phyloP scores from a whole-genome alignment of 2,113 vertebrate species.

The Corapipo altera region DNA sequence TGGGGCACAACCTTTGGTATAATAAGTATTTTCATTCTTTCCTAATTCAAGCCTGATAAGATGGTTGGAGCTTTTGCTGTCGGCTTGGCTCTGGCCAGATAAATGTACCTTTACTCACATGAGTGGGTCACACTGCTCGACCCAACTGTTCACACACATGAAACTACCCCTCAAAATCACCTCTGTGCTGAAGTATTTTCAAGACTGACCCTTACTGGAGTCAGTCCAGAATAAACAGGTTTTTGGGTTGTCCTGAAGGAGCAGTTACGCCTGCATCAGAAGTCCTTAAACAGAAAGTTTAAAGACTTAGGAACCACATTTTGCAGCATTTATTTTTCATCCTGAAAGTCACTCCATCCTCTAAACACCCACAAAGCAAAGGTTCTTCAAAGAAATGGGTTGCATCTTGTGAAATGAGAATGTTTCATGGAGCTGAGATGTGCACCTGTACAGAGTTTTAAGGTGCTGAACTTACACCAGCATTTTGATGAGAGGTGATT shows the following conservation, averaged over 20 bases:
- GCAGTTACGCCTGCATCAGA: background rate
- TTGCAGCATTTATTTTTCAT: background rate
- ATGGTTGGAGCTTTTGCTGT: background rate
- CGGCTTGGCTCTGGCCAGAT: background rate
- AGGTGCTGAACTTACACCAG: background rate
- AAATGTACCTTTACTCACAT: rapidly evolving
- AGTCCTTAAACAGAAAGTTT: background rate
- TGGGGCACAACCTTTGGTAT: background rate
- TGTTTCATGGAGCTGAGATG: background rate
- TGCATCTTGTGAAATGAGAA: background rate
- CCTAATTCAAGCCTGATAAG: background rate
- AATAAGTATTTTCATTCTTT: background rate
- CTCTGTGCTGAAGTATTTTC: background rate
- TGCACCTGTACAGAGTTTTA: background rate
- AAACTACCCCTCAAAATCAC: background rate
- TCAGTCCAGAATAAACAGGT: background rate
- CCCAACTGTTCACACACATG: background rate
- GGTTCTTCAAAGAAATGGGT: background rate
- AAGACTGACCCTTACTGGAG: background rate
- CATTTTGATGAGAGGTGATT: background rate
- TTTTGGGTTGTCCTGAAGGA: background rate
- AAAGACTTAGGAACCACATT: background rate
- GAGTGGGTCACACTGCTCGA: background rate
- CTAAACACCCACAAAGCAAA: background rate
- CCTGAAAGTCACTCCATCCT: background rate